Evolutionary conservation across 2,888 invertebrate species (phyloP).

Genomic region (Meteorus cinctellus): DNA sequence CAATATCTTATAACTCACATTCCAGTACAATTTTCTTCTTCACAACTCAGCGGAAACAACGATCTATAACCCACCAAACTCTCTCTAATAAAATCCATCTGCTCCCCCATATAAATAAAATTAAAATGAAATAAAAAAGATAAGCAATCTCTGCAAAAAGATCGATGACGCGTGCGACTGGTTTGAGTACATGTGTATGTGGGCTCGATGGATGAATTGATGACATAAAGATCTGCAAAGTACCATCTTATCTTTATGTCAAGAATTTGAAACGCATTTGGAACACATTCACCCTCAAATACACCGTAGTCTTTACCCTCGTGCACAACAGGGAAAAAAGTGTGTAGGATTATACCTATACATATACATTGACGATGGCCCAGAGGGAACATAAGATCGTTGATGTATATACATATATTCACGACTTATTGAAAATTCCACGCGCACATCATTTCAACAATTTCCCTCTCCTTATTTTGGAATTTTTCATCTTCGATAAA

Average conservation of each 20-base stretch:
- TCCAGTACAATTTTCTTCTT: neutral
- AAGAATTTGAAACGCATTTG: constrained; percentile 38
- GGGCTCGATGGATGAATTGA: constrained; percentile 43
- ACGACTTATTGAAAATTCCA: constrained; percentile 49
- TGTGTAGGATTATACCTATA: neutral
- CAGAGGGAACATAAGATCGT: constrained; percentile 25
- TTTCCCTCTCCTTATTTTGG: constrained; percentile 39
- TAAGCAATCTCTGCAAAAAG: neutral
- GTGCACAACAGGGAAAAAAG: constrained; percentile 7
- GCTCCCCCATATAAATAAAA: constrained; percentile 9
- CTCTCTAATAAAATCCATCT: too few relatives aligned
- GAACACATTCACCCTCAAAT: constrained; percentile 22
- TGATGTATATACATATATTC: constrained; percentile 24
- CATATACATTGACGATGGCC: neutral
- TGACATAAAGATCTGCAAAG: constrained; percentile 51
- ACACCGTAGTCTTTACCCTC: neutral
- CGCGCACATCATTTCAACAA: constrained; percentile 38
- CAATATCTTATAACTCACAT: neutral
- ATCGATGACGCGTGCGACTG: neutral
- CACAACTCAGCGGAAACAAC: too few relatives aligned
- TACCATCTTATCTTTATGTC: constrained; percentile 51
- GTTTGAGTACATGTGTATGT: neutral
- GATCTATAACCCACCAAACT: too few relatives aligned
- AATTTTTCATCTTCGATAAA: constrained; percentile 46
- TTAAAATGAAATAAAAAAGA: neutral